Base-by-base conservation (phyloP, 1,140 invertebrate species). In the Maniola jurtina region DNA sequence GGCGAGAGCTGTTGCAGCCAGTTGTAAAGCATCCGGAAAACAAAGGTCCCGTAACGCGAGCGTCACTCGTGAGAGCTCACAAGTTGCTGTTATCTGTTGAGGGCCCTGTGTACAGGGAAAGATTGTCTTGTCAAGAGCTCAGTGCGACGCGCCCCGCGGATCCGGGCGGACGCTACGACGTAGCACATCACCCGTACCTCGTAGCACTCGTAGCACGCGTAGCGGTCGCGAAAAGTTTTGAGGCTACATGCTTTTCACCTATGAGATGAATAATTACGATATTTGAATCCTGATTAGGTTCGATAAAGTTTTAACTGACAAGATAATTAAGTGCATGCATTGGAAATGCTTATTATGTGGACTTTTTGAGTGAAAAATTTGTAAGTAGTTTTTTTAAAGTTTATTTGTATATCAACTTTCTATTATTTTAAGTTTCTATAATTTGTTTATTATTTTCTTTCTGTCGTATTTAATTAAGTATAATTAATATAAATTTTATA, bases 41-140 rank as follows among this genome's bases (percentile, higher is more conserved):
- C 84, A 84, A 88, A 81, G 77, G 77, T 79, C 72, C 75, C 70
- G 77, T 82, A 73, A 75, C 64, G 61, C 61, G 48, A 52, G 71
- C 66, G 75, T 82, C 84, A 80, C 81, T 73, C 82, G 83, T 81
- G 80, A 86, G 83, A 86, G 86, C 84, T 83, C 80, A 84, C 83
- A 81, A 86, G 83, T 87, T 84, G 80, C 75, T 80, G 83, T 84
- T 86, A 83, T 85, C 83, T 83, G 79, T 80, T 62, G 79, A 86
- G 84, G 76, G 78, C 74, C 71, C 77, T 78, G 74, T 81, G 73
- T 80, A 82, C 74, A 71, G 78, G 75, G 76, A 88, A 45, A 89
- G 84, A 88, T 88, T 88, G 87, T 83, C 84, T 89, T 82, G 84
- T 87, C 83, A 84, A 79, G 82, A 80, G 79, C 79, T 86, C 87